Evolutionary conservation across 2,888 invertebrate species (phyloP).

Genomic region (Yponomeuta plumbellus): DNA sequence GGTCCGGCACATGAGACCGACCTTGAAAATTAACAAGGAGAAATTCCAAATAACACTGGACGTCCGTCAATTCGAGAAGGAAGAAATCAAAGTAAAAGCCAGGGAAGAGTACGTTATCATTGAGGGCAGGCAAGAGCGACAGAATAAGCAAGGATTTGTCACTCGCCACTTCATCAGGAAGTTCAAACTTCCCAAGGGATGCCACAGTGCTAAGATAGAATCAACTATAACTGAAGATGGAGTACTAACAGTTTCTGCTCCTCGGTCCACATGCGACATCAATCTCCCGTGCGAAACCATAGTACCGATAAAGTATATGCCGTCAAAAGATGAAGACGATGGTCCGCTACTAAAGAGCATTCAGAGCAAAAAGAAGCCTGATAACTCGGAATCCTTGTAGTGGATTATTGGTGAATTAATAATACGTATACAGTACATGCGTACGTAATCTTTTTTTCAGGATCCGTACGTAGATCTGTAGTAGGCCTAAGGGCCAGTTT

Average conservation of each 20-base stretch:
- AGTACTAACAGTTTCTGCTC: conserved; percentile 47
- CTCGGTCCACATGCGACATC: conserved; percentile 34
- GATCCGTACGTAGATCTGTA: no score
- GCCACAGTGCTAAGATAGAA: conserved; percentile 15
- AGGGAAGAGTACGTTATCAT: conserved; percentile 50
- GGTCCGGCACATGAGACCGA: conserved; percentile 35
- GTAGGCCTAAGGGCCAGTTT: no score
- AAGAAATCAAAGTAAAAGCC: conserved; percentile 57
- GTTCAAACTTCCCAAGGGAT: conserved; percentile 45
- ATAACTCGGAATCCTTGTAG: not conserved
- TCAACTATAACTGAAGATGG: conserved; percentile 47
- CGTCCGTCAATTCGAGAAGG: conserved; percentile 45
- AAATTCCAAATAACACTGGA: conserved; percentile 53
- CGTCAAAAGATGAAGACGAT: conserved; percentile 3
- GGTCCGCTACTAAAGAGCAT: conserved; percentile 6
- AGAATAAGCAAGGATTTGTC: conserved; percentile 41
- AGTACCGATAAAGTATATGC: conserved; percentile 28
- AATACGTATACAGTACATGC: not conserved
- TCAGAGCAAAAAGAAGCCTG: not conserved
- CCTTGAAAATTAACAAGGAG: conserved; percentile 46
- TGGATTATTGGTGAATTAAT: not conserved
- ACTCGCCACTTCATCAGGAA: conserved; percentile 50
- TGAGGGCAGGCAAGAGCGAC: conserved; percentile 60
- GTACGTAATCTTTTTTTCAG: no score
- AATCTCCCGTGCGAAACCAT: conserved; percentile 38